Evolutionary conservation across 2,113 vertebrate genomes (phyloP).

Genomic region (Anseranas semipalmata): DNA sequence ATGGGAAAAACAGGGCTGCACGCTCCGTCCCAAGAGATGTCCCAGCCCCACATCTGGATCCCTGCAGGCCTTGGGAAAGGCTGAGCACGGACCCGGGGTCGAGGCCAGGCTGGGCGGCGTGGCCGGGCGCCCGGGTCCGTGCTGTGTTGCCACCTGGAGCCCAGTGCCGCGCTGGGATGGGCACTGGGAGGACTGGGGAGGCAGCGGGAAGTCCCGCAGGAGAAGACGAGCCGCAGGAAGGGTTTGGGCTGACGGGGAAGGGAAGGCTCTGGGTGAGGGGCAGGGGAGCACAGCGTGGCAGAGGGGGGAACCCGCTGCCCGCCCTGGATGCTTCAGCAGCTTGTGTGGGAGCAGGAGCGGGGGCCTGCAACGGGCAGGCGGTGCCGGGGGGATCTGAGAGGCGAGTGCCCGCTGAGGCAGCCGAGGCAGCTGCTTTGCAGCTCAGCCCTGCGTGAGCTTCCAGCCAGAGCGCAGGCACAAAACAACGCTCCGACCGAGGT

Average conservation of each 20-base stretch:
- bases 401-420: neutral
- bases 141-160: neutral
- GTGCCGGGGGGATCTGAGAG: neutral
- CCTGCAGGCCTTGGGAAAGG: neutral
- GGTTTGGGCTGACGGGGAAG: accelerated
- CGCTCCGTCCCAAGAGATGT: neutral
- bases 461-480: neutral
- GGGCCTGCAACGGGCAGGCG: accelerated
- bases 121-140: accelerated
- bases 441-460: neutral
- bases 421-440: neutral
- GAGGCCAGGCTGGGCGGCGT: accelerated
- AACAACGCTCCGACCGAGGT: neutral
- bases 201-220: neutral
- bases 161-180: accelerated
- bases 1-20: neutral
- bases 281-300: neutral
- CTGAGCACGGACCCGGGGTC: neutral
- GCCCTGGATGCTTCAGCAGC: accelerated
- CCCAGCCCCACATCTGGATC: neutral
- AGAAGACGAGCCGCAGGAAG: accelerated
- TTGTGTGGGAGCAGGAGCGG: neutral
- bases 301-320: neutral
- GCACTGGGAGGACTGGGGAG: neutral
- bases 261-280: neutral